Base-by-base conservation (phyloP, 2,888 invertebrate species). In the Cataglyphis rosenhaueri region DNA sequence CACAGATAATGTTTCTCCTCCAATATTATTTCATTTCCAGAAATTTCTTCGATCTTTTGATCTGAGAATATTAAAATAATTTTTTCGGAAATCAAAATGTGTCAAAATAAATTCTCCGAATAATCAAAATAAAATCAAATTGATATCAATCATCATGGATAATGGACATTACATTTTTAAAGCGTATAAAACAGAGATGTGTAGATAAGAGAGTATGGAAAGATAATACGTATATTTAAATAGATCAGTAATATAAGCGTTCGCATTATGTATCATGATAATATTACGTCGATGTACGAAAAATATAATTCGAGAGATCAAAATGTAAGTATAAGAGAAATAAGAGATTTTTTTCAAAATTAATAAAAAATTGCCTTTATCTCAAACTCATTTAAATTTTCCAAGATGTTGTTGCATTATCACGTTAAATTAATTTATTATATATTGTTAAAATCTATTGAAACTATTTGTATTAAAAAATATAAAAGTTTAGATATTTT, bases 41-140 rank as follows among this genome's bases (percentile, higher is more conserved):
- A 52, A 52, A 59, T 68, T 78, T 18, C 5, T 66, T 66, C 55
- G 29, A 55, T 12, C 21, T 35, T 57, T 15, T 32, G 55, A 18
- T 35, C 38, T 48, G 32, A 66, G 15, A 61, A 62, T 74, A 32
- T 74, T 2, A 74, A 41, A 61, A 9, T 61, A 25, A 66, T 41
- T 57, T 57, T 66, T 66, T 76, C 9, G 3, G 18, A 52, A 38
- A 57, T 44, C 29, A 61, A 79, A 79, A 70, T 2, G 18, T 70
- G 2, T 59, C 44, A 44, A 48, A 70, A 70, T 59, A 41, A 66
- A 70, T 38, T 82, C 9, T 55, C 15, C 41, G 18, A 12, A 57
- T 59, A 85, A 84, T 83, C 84, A 84, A 89, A 83, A 81, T 81
- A 62, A 84, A 86, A 87, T 89, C 86, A 87, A 85, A 70, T 32